Evolutionary conservation across 1,140 invertebrate species (phyloP).

Genomic region (Chionoecetes opilio): DNA sequence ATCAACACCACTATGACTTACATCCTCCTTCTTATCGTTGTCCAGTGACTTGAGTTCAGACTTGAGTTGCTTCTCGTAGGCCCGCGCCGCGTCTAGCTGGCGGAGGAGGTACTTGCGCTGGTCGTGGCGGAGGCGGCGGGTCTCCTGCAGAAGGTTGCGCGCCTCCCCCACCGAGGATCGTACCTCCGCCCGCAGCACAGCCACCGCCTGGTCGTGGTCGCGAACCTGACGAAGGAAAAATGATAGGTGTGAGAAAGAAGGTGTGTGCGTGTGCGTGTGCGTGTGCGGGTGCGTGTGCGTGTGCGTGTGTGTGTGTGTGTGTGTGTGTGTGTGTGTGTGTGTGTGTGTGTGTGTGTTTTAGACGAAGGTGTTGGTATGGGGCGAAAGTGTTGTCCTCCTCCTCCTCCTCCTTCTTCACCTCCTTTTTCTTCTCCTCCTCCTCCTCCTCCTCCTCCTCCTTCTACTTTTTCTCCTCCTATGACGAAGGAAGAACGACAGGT

Average conservation of each 20-base stretch:
- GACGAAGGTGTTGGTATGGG: background rate
- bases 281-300: no score
- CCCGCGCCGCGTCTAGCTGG: slow-evolving; percentile 80
- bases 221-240: slow-evolving; percentile 67
- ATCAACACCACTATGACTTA: slow-evolving; percentile 43
- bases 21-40: slow-evolving; percentile 81
- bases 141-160: slow-evolving; percentile 79
- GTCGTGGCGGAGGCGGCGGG: slow-evolving; percentile 77
- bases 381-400: no score
- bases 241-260: background rate
- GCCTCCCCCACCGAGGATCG: slow-evolving; percentile 74
- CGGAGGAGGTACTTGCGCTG: slow-evolving; percentile 80
- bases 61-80: slow-evolving; percentile 81
- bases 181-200: slow-evolving; percentile 76
- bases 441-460: no score
- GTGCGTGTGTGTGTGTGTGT: slow-evolving; percentile 4
- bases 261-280: background rate
- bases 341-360: no score
- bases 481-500: no score
- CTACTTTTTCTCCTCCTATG: no score
- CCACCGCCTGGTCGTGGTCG: slow-evolving; percentile 80
- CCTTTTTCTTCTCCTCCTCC: no score
- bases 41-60: slow-evolving; percentile 76
- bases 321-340: slow-evolving; percentile 42
- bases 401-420: no score